Percentiles rank a stretch among this genome's conserved stretches.
These are phyloP conservation scores for Sipha flava DNA, from an alignment of 1,140 invertebrate genomes.

Conservation along the genomic window DNA sequence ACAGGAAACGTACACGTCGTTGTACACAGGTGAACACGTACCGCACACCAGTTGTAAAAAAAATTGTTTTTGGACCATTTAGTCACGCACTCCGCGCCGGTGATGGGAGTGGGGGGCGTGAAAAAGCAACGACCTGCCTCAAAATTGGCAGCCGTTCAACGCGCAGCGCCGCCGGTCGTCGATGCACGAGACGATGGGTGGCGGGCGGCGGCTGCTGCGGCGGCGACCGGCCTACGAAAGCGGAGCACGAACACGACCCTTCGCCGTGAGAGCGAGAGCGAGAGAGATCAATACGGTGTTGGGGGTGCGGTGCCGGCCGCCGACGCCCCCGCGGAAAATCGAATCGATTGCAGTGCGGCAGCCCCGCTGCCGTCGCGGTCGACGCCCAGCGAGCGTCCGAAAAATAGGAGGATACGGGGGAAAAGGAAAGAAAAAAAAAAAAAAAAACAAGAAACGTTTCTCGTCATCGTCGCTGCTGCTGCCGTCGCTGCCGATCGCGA, in stretches of 20 bases:
- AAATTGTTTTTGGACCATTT: too few relatives aligned
- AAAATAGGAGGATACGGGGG: too few relatives aligned
- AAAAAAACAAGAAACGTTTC: not conserved
- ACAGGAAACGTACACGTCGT: too few relatives aligned
- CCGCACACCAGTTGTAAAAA: too few relatives aligned
- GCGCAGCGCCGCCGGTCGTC: not conserved
- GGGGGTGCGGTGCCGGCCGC: not conserved
- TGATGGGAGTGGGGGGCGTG: not conserved
- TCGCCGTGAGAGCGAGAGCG: not conserved
- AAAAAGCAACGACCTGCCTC: slow-evolving; percentile 30
- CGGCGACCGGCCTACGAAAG: not conserved
- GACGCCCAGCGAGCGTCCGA: not conserved
- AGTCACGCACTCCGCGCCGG: too few relatives aligned
- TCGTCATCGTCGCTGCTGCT: too few relatives aligned
- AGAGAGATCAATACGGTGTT: not conserved
- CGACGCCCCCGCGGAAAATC: not conserved
- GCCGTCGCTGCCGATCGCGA: not conserved
- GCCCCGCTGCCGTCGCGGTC: too few relatives aligned
- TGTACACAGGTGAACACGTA: too few relatives aligned
- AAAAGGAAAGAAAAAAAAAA: too few relatives aligned
- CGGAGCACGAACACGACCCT: not conserved
- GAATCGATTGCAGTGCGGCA: not conserved
- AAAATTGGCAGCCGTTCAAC: slow-evolving; percentile 18
- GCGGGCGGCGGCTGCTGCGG: not conserved
- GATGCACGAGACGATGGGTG: not conserved